Percentiles rank a stretch among this genome's conserved stretches.
Conservation (phyloP, 1,140 invertebrate species). For the Nebria ingens region DNA sequence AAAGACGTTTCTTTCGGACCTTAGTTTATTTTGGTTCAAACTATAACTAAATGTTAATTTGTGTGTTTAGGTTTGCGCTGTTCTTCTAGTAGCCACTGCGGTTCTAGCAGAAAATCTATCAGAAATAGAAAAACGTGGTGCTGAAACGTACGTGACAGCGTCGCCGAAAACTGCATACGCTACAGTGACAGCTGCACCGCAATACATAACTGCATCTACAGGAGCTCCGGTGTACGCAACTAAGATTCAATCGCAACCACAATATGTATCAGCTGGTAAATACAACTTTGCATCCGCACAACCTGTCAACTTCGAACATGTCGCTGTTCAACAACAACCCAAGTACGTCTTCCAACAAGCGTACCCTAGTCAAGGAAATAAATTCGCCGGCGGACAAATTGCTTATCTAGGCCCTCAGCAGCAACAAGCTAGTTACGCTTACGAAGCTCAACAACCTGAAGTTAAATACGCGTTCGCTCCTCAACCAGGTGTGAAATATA, state of each 20-base stretch:
- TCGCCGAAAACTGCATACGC: neutral
- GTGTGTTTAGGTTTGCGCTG: neutral
- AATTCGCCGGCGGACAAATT: neutral
- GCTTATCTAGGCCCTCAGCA: neutral
- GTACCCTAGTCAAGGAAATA: neutral
- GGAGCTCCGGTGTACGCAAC: neutral
- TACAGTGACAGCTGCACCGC: neutral
- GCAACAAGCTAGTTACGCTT: neutral
- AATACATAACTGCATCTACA: neutral
- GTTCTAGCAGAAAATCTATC: neutral
- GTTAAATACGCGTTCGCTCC: neutral
- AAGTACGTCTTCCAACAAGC: constrained; percentile 3
- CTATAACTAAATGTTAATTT: neutral
- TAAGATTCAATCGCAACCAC: neutral
- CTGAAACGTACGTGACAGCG: neutral
- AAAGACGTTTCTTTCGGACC: no score
- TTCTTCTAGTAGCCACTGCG: neutral
- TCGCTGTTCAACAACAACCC: neutral
- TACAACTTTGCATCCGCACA: neutral
- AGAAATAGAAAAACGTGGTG: constrained; percentile 11
- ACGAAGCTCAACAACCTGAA: neutral
- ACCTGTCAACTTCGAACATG: neutral
- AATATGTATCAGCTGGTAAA: neutral
- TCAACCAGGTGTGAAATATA: neutral
- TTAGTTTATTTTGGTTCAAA: no score